Conservation (phyloP, 2,888 invertebrate species). For the Elegia similella region DNA sequence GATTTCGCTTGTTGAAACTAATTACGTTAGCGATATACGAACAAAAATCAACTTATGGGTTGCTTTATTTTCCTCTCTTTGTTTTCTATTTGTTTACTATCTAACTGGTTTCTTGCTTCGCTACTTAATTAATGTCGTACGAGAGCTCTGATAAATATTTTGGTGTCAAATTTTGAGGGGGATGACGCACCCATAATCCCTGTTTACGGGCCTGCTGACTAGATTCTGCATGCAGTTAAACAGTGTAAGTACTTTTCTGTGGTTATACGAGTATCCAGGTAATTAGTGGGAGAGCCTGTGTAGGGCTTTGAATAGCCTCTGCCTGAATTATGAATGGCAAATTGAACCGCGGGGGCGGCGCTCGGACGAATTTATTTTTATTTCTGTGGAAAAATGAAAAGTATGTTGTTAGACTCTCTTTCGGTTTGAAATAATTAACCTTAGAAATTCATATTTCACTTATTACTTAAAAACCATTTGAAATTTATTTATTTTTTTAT, state of each 20-base stretch:
- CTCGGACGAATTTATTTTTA: neutral
- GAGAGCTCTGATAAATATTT: too few relatives aligned
- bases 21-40: too few relatives aligned
- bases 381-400: neutral
- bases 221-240: neutral
- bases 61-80: too few relatives aligned
- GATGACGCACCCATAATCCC: too few relatives aligned
- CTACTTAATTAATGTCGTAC: too few relatives aligned
- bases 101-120: too few relatives aligned
- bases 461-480: too few relatives aligned
- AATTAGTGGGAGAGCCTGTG: constrained; percentile 31
- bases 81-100: too few relatives aligned
- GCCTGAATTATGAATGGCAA: constrained; percentile 22
- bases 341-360: constrained; percentile 17
- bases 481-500: too few relatives aligned
- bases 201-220: constrained; percentile 13
- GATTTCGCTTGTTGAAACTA: too few relatives aligned
- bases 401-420: neutral
- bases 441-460: neutral
- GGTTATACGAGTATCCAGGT: constrained; percentile 23
- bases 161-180: too few relatives aligned
- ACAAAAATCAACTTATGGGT: too few relatives aligned
- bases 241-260: constrained; percentile 13
- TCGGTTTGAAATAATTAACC: neutral
- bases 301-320: constrained; percentile 27